Evolutionary conservation across 2,888 invertebrate genomes (phyloP).

Genomic region (Crepidodera aurea): DNA sequence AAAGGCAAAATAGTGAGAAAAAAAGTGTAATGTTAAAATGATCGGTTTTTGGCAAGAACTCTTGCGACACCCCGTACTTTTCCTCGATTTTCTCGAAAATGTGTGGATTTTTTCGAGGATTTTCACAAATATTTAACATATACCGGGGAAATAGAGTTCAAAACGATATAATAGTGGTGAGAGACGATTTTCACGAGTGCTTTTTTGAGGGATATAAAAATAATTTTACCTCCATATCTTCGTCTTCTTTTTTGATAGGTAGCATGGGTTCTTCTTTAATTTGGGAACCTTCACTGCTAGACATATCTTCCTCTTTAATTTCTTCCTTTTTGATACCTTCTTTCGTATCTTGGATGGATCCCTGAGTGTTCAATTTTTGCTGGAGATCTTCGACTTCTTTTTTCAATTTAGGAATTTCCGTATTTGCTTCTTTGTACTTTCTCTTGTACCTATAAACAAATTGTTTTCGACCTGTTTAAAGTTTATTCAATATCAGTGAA

Average conservation of each 20-base stretch:
- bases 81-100: too few relatives aligned
- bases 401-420: slow-evolving; percentile 80
- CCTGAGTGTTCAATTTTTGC: slow-evolving; percentile 66
- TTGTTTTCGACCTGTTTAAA: background rate
- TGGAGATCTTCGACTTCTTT: slow-evolving; percentile 74
- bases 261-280: slow-evolving; percentile 58
- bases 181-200: too few relatives aligned
- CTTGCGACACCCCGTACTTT: too few relatives aligned
- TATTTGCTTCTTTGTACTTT: slow-evolving; percentile 87
- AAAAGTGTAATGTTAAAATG: too few relatives aligned
- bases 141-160: too few relatives aligned
- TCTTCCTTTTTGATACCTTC: slow-evolving; percentile 64
- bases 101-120: too few relatives aligned
- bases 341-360: slow-evolving; percentile 64
- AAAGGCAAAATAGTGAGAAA: too few relatives aligned
- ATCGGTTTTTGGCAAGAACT: too few relatives aligned
- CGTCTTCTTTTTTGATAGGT: slow-evolving; percentile 61
- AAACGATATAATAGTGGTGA: too few relatives aligned
- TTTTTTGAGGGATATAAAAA: too few relatives aligned
- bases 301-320: slow-evolving; percentile 60
- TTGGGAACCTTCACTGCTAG: slow-evolving; percentile 55
- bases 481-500: background rate
- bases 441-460: slow-evolving; percentile 72
- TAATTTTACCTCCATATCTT: slow-evolving; percentile 60
- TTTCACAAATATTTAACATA: too few relatives aligned